A percentile compares a stretch with the other conserved stretches of the same genome.
Conservation (phyloP, 2,888 invertebrate genomes). For the Drosophila ustulata region DNA sequence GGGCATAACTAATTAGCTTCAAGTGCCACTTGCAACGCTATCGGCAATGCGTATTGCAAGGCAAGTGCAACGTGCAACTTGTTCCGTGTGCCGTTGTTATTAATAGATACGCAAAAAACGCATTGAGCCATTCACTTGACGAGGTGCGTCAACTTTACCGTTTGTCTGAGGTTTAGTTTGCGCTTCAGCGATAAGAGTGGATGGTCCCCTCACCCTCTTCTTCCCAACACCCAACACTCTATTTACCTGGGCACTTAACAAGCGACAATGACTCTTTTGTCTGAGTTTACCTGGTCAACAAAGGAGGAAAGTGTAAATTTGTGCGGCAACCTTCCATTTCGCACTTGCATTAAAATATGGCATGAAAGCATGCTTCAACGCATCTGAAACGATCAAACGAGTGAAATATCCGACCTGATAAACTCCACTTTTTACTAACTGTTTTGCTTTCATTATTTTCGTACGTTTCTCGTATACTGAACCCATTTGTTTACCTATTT, state of each 20-base stretch:
- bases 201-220: background rate
- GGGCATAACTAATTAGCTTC: slow-evolving; percentile 33
- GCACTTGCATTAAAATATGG: slow-evolving; percentile 8
- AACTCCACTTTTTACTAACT: background rate
- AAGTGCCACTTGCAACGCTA: slow-evolving; percentile 12
- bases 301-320: slow-evolving; percentile 57
- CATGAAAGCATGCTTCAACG: background rate
- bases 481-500: background rate
- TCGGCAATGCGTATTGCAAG: slow-evolving; percentile 8
- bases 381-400: background rate
- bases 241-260: slow-evolving; percentile 57
- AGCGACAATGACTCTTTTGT: slow-evolving; percentile 62
- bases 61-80: background rate
- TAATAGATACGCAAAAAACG: slow-evolving; percentile 60
- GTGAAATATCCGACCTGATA: background rate
- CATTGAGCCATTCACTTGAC: slow-evolving; percentile 35
- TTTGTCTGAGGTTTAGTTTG: slow-evolving; percentile 26
- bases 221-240: slow-evolving; percentile 4
- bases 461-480: background rate
- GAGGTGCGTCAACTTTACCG: slow-evolving; percentile 15
- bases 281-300: slow-evolving; percentile 45
- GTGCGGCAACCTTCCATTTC: slow-evolving; percentile 36
- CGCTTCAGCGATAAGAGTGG: slow-evolving; percentile 34
- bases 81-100: slow-evolving; percentile 29
- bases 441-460: background rate